Evolutionary conservation across 2,797 vertebrate species (phyloP).

Genomic region (Champsocephalus gunnari): DNA sequence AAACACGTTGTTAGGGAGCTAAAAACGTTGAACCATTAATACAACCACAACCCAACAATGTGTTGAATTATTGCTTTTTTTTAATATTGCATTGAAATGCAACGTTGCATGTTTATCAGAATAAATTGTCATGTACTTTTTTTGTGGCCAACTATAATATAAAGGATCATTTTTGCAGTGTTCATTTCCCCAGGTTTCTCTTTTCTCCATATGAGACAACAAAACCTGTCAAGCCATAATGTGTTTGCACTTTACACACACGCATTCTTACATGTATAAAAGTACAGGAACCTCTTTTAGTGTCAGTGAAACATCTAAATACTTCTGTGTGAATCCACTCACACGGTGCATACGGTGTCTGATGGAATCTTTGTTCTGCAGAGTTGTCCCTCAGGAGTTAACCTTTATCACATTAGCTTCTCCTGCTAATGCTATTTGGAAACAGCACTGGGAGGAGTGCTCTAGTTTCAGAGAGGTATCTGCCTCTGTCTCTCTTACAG

Average conservation of each 20-base stretch:
- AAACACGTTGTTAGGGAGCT: not conserved
- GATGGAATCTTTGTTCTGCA: slow-evolving; percentile 42
- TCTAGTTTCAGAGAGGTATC: slow-evolving; percentile 55
- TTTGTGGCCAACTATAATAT: not conserved
- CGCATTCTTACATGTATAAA: not conserved
- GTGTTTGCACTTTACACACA: not conserved
- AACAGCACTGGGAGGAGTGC: slow-evolving; percentile 41
- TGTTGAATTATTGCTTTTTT: not conserved
- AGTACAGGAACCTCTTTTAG: not conserved
- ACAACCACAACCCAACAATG: too few species aligned
- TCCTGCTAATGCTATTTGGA: slow-evolving; percentile 64
- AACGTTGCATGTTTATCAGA: not conserved
- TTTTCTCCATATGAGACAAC: too few species aligned
- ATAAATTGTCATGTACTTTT: not conserved
- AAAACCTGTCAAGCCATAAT: not conserved
- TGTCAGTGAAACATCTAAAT: not conserved
- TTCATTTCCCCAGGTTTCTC: not conserved
- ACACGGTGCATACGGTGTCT: not conserved
- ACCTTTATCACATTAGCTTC: slow-evolving; percentile 61
- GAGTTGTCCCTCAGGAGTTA: slow-evolving; percentile 47
- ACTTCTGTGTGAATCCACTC: not conserved
- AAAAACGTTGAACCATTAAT: not conserved
- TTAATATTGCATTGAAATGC: too few species aligned
- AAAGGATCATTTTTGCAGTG: not conserved
- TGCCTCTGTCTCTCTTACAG: not conserved